Base-by-base conservation (phyloP, 2,888 invertebrate species). In the Plebejus melissa region DNA sequence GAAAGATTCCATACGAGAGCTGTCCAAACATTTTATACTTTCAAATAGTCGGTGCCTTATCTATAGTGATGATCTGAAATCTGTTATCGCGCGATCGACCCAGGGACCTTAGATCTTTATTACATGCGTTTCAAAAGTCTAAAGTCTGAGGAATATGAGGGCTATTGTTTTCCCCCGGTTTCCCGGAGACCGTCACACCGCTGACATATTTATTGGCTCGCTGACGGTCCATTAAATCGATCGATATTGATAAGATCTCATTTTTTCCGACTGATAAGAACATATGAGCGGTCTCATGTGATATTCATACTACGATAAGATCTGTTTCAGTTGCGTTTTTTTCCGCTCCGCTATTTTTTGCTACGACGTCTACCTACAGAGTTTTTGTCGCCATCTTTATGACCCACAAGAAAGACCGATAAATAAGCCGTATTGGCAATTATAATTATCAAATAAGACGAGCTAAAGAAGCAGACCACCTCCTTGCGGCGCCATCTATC, bases 21-120 rank as follows among this genome's bases (percentile, higher is more conserved):
- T 90, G 92, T 93, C 93, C 91, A 90, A 93, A 92, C 92, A 90
- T 89, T 92, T 93, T 93, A 93, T 93, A 93, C 93, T 93, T 93
- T 93, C 92, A 93, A 93, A 93, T 93, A 85, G 85, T 84, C 82
- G 84, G 85, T 82, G 84, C 84, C 84, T 87, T 91, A 93, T 93
- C 93, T 88, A 84, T 88, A 87, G 92, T 89, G 92, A 90, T 89
- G 92, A 93, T 93, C 93, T 90, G 90, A 89, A 86, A 84, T 85
- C 86, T 82, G 76, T 90, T 92, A 92, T 92, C 91, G 85, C 78
- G 80, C 82, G 85, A 92, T 92, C 91, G 83, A 87, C 85, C 87
- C 88, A 87, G 88, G 88, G 90, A 88, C 86, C 89, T 90, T 91
- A 93, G 92, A 92, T 93, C 93, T 93, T 90, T 92, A 93, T 92